phyloP scores from a whole-genome alignment of 2,113 vertebrate species.

The Larimichthys polyactis region DNA sequence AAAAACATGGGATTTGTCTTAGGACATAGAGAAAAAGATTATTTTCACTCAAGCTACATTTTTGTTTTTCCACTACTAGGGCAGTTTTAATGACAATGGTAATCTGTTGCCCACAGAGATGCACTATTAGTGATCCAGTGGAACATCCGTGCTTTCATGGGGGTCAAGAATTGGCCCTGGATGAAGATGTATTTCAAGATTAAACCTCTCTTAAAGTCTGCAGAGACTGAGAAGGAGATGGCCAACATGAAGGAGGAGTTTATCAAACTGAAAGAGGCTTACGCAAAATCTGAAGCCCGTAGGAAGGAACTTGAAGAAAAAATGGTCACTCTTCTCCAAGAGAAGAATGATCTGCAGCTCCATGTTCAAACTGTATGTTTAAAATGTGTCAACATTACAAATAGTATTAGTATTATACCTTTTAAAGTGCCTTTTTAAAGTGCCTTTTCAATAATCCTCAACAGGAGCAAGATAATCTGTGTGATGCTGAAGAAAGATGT shows the following conservation, averaged over 20 bases:
- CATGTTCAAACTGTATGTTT: conserved; percentile 89
- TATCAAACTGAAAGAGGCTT: conserved; percentile 81
- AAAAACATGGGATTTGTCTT: too few species aligned
- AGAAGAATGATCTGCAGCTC: conserved; percentile 86
- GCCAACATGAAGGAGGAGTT: conserved; percentile 87
- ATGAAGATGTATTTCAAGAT: conserved; percentile 94
- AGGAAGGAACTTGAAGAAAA: conserved; percentile 92
- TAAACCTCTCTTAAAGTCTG: conserved; percentile 90
- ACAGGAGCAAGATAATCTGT: conserved; percentile 91
- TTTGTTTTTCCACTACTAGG: too few species aligned
- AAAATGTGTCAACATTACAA: background rate
- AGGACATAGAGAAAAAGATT: too few species aligned
- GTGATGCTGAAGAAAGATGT: conserved; percentile 88
- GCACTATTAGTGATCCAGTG: conserved; percentile 90
- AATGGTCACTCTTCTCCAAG: conserved; percentile 84
- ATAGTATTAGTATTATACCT: background rate
- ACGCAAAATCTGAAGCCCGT: conserved; percentile 88
- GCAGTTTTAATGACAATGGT: too few species aligned
- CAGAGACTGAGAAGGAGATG: conserved; percentile 91
- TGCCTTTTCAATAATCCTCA: conserved; percentile 70
- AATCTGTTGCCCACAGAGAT: conserved; percentile 45
- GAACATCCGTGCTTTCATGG: conserved; percentile 92
- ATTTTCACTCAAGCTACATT: too few species aligned
- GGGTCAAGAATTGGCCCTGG: conserved; percentile 92
- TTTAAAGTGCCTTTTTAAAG: too few species aligned